These are phyloP conservation scores for Eidolon dupreanum DNA, from an alignment of 2,797 vertebrate species.

Conservation along the genomic window DNA sequence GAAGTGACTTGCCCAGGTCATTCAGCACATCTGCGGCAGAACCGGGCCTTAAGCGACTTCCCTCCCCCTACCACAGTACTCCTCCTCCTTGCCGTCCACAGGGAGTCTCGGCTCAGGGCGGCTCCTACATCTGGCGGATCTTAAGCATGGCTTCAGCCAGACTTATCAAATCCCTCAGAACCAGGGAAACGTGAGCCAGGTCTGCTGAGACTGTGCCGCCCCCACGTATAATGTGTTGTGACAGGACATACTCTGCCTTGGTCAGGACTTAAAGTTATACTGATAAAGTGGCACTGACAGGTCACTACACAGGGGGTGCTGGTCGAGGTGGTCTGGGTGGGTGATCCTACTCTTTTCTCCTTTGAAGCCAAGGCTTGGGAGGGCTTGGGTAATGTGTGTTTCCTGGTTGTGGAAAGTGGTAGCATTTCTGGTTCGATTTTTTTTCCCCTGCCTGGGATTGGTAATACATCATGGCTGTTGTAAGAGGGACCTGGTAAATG, in stretches of 20 bases:
- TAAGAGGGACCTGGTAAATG: not conserved
- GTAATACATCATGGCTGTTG: not conserved
- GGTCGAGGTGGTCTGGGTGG: not conserved
- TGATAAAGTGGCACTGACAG: not conserved
- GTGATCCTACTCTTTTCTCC: not conserved
- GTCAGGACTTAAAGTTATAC: not conserved
- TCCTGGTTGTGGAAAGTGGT: not conserved
- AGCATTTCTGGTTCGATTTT: not conserved
- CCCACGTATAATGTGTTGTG: not conserved
- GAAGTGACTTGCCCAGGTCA: not conserved
- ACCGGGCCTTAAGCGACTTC: not conserved
- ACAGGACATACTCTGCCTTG: not conserved
- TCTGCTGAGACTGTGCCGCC: not conserved
- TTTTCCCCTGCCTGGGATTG: not conserved
- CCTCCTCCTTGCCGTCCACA: not conserved
- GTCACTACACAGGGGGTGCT: not conserved
- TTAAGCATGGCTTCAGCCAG: not conserved
- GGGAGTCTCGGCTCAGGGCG: not conserved
- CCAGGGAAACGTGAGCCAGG: not conserved
- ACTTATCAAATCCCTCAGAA: not conserved
- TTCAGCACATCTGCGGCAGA: not conserved
- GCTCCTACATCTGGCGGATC: not conserved
- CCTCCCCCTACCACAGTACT: not conserved
- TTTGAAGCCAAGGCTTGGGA: not conserved
- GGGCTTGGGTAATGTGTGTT: not conserved